phyloP scores from a whole-genome alignment of 2,888 invertebrate species.

The Tanytarsus gracilentus region DNA sequence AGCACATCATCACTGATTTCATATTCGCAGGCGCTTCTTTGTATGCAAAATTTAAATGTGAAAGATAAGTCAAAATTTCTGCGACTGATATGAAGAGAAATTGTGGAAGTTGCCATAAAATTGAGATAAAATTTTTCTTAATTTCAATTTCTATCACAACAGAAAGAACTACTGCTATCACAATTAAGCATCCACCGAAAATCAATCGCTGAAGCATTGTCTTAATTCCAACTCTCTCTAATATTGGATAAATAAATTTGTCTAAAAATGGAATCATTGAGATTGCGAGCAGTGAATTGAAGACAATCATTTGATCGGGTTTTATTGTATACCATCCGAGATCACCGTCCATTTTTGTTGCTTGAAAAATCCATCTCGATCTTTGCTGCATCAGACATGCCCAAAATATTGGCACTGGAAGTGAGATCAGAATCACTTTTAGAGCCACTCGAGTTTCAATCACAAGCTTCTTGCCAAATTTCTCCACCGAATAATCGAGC shows the following conservation, averaged over 20 bases:
- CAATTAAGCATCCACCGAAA: constrained; percentile 78
- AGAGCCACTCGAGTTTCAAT: constrained; percentile 68
- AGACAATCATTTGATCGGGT: constrained; percentile 92
- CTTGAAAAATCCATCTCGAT: constrained; percentile 84
- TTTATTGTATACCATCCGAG: constrained; percentile 65
- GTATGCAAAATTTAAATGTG: constrained; percentile 89
- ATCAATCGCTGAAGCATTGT: constrained; percentile 78
- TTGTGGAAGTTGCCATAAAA: constrained; percentile 58
- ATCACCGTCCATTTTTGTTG: constrained; percentile 75
- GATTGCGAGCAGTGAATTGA: constrained; percentile 80
- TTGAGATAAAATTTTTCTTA: constrained; percentile 48
- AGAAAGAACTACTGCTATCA: constrained; percentile 76
- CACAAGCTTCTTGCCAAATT: constrained; percentile 58
- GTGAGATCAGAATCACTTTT: constrained; percentile 65
- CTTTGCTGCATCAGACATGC: constrained; percentile 90
- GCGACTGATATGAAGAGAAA: constrained; percentile 57
- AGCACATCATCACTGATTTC: constrained; percentile 87
- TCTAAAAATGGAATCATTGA: constrained; percentile 78
- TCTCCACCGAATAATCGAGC: constrained; percentile 75
- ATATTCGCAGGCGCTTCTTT: constrained; percentile 73
- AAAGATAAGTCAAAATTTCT: constrained; percentile 84
- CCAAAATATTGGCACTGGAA: constrained; percentile 89
- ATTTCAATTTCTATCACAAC: constrained; percentile 69
- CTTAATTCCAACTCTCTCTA: constrained; percentile 58
- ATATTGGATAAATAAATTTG: constrained; percentile 66